Percentiles rank a stretch among this genome's conserved stretches.
Evolutionary conservation across 2,113 vertebrate species (phyloP).

Genomic region (Stegastes partitus): DNA sequence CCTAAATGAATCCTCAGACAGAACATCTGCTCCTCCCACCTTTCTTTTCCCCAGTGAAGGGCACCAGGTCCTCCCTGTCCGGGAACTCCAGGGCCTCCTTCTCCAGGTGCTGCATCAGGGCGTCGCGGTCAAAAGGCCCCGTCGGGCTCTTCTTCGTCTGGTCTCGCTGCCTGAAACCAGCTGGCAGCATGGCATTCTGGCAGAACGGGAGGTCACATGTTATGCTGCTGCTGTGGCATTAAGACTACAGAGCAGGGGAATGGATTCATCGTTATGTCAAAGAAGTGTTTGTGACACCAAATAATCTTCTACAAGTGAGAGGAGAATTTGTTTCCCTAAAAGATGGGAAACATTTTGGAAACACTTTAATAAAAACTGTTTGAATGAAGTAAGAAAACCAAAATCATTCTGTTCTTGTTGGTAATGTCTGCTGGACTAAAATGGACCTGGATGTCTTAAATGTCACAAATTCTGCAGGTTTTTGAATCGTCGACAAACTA

Average conservation of each 20-base stretch:
- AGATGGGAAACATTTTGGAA: too few species aligned
- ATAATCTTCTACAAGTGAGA: too few species aligned
- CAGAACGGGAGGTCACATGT: slow-evolving; percentile 37
- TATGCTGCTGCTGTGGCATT: slow-evolving; percentile 31
- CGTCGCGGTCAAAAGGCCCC: slow-evolving; percentile 89
- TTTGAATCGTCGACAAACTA: neutral
- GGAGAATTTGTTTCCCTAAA: too few species aligned
- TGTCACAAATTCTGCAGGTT: neutral
- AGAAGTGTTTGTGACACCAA: too few species aligned
- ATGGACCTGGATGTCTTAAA: neutral
- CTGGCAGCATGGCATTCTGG: slow-evolving; percentile 94
- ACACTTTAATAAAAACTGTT: too few species aligned
- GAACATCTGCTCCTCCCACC: slow-evolving; percentile 73
- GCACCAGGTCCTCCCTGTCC: slow-evolving; percentile 92
- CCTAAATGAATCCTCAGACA: neutral
- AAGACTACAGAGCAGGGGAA: too few species aligned
- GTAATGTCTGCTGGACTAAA: neutral
- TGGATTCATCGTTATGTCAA: too few species aligned
- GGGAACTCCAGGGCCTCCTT: slow-evolving; percentile 89
- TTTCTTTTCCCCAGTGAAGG: slow-evolving; percentile 95
- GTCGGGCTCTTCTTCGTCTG: slow-evolving; percentile 95
- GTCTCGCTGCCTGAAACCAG: slow-evolving; percentile 91
- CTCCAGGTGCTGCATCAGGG: slow-evolving; percentile 93
- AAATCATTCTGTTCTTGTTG: neutral
- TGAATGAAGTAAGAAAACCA: too few species aligned